Evolutionary conservation across 37 sponge, comb jelly and placozoan genomes (phyloP), one percentile per base, ranked within the genome.

Genomic region (Chondrilla cf. caribensis): DNA sequence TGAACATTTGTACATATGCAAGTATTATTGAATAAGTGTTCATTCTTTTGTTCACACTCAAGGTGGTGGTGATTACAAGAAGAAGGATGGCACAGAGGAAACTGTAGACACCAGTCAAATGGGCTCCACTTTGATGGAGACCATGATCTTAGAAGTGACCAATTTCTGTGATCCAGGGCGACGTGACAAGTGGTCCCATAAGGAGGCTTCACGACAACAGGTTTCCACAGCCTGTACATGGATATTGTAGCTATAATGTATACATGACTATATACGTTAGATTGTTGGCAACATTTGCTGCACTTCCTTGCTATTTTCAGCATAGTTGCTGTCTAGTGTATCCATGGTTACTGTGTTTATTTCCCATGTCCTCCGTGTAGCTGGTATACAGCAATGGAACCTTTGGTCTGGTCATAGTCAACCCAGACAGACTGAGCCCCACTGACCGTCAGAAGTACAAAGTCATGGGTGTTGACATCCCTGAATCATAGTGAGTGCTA

Each of bases 101-200:
- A 2, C 17, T 4, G 44, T 73, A 2, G 85, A 93, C 84, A 93
- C 90, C 2, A 24, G 70, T 0, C 76, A 92, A 18, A 87, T 95
- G 0, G 93, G 96, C 31, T 89, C 90, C 43, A 90, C 90, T 6
- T 78, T 95, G 33, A 89, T 95, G 96, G 82, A 82, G 36, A 87
- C 88, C 14, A 92, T 95, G 90, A 81, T 95, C 44, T 82, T 64
- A 38, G 96, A 95, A 58, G 90, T 92, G 37, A 75, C 79, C 0
- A 83, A 83, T 22, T 92, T 95, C 79, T 95, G 96, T 79, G 78
- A 92, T 68, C 86, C 90, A 57, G 36, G 60, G 40, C 64, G 81
- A 15, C 71, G 82, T 32, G 86, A 85, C 58, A 80, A 87, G 41
- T 95, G 90, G 90, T 70, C 87, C 38, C 71, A 71, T 47, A 47